Percentiles rank a stretch among this genome's conserved stretches.
Conservation (phyloP, 2,113 vertebrate genomes). For the Cyrtonyx montezumae region DNA sequence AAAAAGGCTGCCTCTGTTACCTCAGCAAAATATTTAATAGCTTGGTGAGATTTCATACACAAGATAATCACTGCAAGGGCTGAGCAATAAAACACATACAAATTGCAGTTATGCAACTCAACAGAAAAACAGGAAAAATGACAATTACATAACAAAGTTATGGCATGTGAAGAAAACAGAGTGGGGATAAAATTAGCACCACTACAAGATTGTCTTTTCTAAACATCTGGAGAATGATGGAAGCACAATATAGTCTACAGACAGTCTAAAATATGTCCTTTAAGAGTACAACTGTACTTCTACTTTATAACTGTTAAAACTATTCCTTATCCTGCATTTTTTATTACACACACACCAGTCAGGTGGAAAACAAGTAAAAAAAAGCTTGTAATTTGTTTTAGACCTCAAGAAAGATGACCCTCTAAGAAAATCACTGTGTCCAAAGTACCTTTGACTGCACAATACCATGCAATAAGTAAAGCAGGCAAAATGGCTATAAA, state of each 20-base stretch:
- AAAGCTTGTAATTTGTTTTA: not conserved
- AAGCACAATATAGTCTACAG: not conserved
- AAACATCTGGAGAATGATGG: not conserved
- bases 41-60: constrained; percentile 85
- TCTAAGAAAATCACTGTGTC: not conserved
- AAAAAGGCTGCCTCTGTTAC: constrained; percentile 86
- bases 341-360: fast-evolving
- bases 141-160: fast-evolving
- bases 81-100: constrained; percentile 71
- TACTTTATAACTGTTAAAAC: not conserved
- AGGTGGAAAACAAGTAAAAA: not conserved
- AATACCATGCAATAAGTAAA: fast-evolving
- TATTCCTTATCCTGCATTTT: not conserved
- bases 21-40: constrained; percentile 85
- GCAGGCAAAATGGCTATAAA: not conserved
- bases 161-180: not conserved
- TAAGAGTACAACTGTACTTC: not conserved
- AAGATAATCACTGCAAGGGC: constrained; percentile 79
- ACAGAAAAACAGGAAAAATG: not conserved
- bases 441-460: not conserved
- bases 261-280: not conserved
- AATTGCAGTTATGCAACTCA: not conserved
- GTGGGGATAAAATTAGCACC: not conserved
- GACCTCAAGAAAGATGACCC: not conserved
- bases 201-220: not conserved